Percentiles rank a stretch among this genome's conserved stretches.
Evolutionary conservation across 2,888 invertebrate genomes (phyloP).

Genomic region (Fabriciana adippe): DNA sequence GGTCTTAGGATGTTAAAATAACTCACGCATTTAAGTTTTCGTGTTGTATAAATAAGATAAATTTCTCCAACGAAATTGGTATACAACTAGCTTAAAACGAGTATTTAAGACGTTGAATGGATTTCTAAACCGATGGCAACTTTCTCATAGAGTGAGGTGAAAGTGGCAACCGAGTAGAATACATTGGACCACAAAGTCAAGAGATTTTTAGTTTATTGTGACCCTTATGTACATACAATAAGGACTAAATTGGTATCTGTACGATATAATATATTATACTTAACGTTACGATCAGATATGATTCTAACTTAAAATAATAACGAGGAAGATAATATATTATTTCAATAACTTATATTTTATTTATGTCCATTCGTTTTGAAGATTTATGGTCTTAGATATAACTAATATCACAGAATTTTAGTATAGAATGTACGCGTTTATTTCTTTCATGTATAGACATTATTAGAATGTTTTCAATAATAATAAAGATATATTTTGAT

Average conservation of each 20-base stretch:
- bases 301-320: slow-evolving; percentile 56
- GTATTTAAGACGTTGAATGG: slow-evolving; percentile 56
- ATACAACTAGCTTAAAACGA: slow-evolving; percentile 31
- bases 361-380: slow-evolving; percentile 31
- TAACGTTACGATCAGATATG: slow-evolving; percentile 70
- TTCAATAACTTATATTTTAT: slow-evolving; percentile 50
- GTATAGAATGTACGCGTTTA: no score
- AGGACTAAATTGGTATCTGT: slow-evolving; percentile 6
- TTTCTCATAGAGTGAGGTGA: slow-evolving; percentile 75
- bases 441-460: no score
- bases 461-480: no score
- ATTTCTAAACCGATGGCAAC: slow-evolving; percentile 71
- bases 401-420: no score
- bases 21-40: slow-evolving; percentile 4
- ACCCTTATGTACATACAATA: slow-evolving; percentile 24
- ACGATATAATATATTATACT: slow-evolving; percentile 42
- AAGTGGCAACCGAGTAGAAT: slow-evolving; percentile 63
- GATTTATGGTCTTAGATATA: slow-evolving; percentile 11
- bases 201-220: slow-evolving; percentile 16
- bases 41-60: slow-evolving; percentile 19
- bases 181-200: slow-evolving; percentile 29
- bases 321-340: slow-evolving; percentile 43
- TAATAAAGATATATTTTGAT: no score
- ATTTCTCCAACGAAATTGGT: slow-evolving; percentile 26
- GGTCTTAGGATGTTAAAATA: slow-evolving; percentile 5